phyloP scores from a whole-genome alignment of 2,888 invertebrate genomes.

The Netelia melanura region DNA sequence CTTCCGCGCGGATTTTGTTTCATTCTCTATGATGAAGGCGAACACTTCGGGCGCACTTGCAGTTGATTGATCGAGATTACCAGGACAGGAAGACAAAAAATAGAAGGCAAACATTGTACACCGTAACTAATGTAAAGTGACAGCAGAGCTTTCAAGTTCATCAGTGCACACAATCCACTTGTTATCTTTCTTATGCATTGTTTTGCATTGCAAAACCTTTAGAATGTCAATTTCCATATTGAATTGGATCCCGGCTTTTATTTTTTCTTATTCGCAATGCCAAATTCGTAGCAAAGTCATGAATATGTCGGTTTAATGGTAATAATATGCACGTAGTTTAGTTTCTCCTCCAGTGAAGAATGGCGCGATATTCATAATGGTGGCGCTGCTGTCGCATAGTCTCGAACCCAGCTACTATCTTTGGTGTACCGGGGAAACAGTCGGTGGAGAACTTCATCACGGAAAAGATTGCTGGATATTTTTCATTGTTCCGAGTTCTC shows the following conservation, averaged over 20 bases:
- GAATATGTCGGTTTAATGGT: neutral
- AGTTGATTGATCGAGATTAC: too few relatives aligned
- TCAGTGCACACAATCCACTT: neutral
- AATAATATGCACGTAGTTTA: neutral
- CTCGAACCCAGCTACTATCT: slow-evolving; percentile 7
- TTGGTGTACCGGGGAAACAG: neutral
- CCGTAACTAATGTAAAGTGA: too few relatives aligned
- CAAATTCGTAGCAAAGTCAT: neutral
- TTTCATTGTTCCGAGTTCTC: too few relatives aligned
- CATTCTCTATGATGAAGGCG: too few relatives aligned
- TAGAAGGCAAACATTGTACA: too few relatives aligned
- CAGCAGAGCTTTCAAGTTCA: neutral
- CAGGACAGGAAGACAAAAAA: too few relatives aligned
- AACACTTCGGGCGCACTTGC: too few relatives aligned
- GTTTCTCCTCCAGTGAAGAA: neutral
- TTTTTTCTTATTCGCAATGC: neutral
- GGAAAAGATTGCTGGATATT: too few relatives aligned
- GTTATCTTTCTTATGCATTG: neutral
- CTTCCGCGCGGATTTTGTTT: too few relatives aligned
- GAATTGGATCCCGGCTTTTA: neutral
- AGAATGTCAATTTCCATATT: neutral
- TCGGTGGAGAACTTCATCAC: too few relatives aligned
- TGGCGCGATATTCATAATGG: neutral
- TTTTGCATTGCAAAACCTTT: neutral
- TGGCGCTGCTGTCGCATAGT: neutral